phyloP scores from a whole-genome alignment of 2,888 invertebrate species.

The Thalpophila matura region DNA sequence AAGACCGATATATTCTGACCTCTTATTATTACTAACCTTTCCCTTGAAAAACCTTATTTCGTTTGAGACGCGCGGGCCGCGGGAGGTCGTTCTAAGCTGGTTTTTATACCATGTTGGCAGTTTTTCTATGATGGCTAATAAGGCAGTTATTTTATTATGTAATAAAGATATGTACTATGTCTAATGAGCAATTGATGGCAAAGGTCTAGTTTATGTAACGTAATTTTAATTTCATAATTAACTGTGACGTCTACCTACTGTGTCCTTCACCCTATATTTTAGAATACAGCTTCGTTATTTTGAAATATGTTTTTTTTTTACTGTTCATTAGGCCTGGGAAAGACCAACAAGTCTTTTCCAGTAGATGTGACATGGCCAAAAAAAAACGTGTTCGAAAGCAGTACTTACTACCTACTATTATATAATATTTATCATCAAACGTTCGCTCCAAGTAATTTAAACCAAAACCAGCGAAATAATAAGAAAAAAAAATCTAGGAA shows the following conservation, averaged over 20 bases:
- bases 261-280: constrained; percentile 44
- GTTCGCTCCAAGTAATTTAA: background rate
- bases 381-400: background rate
- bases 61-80: background rate
- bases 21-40: constrained; percentile 43
- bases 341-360: constrained; percentile 21
- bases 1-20: constrained; percentile 58
- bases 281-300: constrained; percentile 34
- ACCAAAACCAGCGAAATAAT: too few species aligned
- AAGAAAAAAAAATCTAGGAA: too few species aligned
- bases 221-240: constrained; percentile 50
- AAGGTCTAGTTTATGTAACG: constrained; percentile 50
- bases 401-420: too few species aligned
- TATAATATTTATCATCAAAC: background rate
- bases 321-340: constrained; percentile 23
- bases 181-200: constrained; percentile 46
- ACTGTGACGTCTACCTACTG: constrained; percentile 20
- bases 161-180: constrained; percentile 49
- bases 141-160: constrained; percentile 57
- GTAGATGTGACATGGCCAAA: background rate
- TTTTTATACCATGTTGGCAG: constrained; percentile 26
- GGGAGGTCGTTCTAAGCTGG: constrained; percentile 31
- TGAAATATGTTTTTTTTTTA: background rate
- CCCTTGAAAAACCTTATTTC: constrained; percentile 22
- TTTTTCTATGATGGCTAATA: constrained; percentile 55